These are phyloP conservation scores for Aegotheles bennettii DNA, from an alignment of 2,113 vertebrate species.

Conservation along the genomic window DNA sequence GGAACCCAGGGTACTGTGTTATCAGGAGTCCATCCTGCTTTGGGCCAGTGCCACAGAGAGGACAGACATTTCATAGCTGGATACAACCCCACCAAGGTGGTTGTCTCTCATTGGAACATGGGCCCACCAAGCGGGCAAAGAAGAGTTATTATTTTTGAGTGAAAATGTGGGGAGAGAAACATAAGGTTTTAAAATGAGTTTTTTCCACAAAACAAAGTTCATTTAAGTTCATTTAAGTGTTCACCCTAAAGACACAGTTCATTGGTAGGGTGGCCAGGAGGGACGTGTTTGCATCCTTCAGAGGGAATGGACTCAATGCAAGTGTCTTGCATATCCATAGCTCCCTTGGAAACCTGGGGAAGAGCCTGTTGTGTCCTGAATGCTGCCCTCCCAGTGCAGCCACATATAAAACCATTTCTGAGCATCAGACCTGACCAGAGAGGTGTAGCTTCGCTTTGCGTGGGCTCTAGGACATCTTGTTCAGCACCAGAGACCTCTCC, in stretches of 20 bases:
- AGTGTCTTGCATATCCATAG: neutral
- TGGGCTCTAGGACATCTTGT: neutral
- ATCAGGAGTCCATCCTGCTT: neutral
- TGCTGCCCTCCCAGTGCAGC: neutral
- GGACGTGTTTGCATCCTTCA: neutral
- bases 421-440: neutral
- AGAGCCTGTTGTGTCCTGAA: neutral
- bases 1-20: rapidly evolving
- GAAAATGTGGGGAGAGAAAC: neutral
- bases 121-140: neutral
- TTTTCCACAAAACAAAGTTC: neutral
- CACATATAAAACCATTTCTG: neutral
- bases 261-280: neutral
- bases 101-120: neutral
- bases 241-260: neutral
- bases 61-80: neutral
- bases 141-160: neutral
- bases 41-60: neutral
- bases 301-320: neutral
- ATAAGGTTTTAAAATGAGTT: neutral
- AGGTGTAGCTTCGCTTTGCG: neutral
- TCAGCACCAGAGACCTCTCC: neutral
- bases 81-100: neutral
- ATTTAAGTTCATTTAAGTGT: neutral
- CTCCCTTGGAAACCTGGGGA: neutral